A percentile compares a stretch with the other conserved stretches of the same genome.
phyloP scores from a whole-genome alignment of 1,140 invertebrate genomes.

The Melitaea cinxia region DNA sequence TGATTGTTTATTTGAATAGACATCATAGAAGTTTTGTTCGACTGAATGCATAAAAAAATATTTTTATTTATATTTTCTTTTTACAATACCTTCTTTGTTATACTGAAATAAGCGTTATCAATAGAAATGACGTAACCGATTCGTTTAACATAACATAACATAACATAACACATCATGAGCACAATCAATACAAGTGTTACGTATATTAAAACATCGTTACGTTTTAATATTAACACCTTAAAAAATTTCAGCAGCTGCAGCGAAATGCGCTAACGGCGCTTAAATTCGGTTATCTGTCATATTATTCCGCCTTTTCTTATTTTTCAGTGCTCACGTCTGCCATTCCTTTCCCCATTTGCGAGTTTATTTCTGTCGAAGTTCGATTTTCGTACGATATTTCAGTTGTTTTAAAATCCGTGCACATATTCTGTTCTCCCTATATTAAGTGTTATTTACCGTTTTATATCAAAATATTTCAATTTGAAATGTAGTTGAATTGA shows the following conservation, averaged over 20 bases:
- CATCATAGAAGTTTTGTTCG: no score
- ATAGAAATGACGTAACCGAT: no score
- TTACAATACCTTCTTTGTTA: no score
- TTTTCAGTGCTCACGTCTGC: constrained; percentile 8
- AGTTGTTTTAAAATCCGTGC: constrained; percentile 1
- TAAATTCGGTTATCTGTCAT: constrained; percentile 25
- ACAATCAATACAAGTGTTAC: no score
- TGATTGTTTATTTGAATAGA: no score
- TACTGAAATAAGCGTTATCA: no score
- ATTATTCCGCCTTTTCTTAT: constrained; percentile 26
- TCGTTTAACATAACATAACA: no score
- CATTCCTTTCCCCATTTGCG: constrained; percentile 4
- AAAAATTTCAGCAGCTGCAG: not conserved
- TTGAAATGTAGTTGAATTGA: not conserved
- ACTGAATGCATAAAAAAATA: no score
- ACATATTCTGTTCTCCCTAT: not conserved
- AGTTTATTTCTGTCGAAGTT: not conserved
- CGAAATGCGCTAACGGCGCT: constrained; percentile 12
- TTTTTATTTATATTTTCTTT: no score
- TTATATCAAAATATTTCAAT: not conserved
- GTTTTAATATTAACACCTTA: constrained; percentile 2
- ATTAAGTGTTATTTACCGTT: not conserved
- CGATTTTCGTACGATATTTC: constrained; percentile 1
- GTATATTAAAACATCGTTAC: not conserved
- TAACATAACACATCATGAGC: no score